Percentiles rank a stretch among this genome's conserved stretches.
These are phyloP conservation scores for Pollenia amentaria DNA, from an alignment of 2,888 invertebrate species.

Conservation along the genomic window DNA sequence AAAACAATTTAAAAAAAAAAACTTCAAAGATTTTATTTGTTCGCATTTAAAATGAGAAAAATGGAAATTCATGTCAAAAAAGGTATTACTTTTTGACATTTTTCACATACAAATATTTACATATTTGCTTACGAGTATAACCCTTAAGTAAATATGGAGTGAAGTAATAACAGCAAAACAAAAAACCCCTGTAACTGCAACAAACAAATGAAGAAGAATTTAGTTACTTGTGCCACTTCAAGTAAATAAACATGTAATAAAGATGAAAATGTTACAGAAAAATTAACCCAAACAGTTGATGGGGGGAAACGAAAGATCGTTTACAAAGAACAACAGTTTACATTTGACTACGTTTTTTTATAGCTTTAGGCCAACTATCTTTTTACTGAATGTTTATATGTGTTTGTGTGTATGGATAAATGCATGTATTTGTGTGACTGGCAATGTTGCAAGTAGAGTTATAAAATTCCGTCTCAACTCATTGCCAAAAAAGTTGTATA, in stretches of 20 bases:
- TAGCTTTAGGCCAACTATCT: conserved; percentile 37
- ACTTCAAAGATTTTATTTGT: conserved; percentile 22
- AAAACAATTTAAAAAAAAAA: conserved; percentile 20
- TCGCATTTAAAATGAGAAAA: conserved; percentile 12
- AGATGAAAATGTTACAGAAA: conserved; percentile 37
- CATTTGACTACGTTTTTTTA: conserved; percentile 26
- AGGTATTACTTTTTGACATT: conserved; percentile 41
- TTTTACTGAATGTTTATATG: background rate
- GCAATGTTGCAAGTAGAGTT: background rate
- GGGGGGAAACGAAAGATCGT: conserved; percentile 5
- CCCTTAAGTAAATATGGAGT: conserved; percentile 39
- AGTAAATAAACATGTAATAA: conserved; percentile 62
- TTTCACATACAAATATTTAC: background rate
- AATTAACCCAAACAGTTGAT: conserved; percentile 13
- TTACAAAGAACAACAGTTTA: conserved; percentile 20
- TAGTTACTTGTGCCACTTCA: conserved; percentile 36
- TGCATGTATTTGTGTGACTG: background rate
- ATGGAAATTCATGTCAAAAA: conserved; percentile 38
- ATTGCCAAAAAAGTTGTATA: conserved; percentile 41
- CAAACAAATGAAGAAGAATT: conserved; percentile 25
- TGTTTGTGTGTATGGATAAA: background rate
- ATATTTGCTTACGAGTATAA: background rate
- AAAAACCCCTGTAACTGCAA: background rate
- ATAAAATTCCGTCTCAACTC: conserved; percentile 20
- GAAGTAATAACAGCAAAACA: conserved; percentile 28